Evolutionary conservation across 1,140 invertebrate species (phyloP), one percentile per base, ranked within the genome.

Genomic region (Pseudomyrmex sp.): DNA sequence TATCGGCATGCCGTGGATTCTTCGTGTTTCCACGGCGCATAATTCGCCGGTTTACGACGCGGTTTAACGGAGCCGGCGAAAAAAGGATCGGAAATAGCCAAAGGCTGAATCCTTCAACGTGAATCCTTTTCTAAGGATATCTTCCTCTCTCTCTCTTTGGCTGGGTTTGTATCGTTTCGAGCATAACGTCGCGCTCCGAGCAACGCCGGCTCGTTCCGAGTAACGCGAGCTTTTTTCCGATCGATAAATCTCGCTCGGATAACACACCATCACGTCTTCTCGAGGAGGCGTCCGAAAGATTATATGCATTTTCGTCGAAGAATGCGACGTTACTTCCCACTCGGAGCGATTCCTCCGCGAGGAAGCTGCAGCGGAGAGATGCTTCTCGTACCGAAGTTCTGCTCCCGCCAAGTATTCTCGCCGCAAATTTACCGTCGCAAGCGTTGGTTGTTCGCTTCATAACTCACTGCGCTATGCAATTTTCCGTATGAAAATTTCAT

Each of bases 11-110:
- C 35, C 23, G 66, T 4, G 59, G 18, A 50, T 75, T 76, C 46
- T 23, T 72, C 46, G n/a, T 13, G 18, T 54, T 80, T 85, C 54
- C 48, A 73, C 44, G n/a, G 50, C 35, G 23, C 35, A 56, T 50
- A n/a, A 68, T 26, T 7, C 13, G 18, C 12, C 68, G 70, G 80
- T 66, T 85, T 54, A 66, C 58, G 50, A 82, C 9, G 52, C 23
- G 18, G 13, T 26, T 62, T 52, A 20, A 15, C 35, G 20, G 15
- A 63, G 23, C 20, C 7, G 15, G 10, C 15, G 59, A 59, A 61
- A 79, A 58, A 90, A 85, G n/a, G 77, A 83, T 77, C 54, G 77
- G 74, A 85, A 85, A 88, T 88, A 58, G 74, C 82, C 72, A 74
- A 80, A 73, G 74, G 20, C 46, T 75, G 46, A 35, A 35, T 35